Evolutionary conservation across 2,888 invertebrate genomes (phyloP).

Genomic region (Suillia variegata): DNA sequence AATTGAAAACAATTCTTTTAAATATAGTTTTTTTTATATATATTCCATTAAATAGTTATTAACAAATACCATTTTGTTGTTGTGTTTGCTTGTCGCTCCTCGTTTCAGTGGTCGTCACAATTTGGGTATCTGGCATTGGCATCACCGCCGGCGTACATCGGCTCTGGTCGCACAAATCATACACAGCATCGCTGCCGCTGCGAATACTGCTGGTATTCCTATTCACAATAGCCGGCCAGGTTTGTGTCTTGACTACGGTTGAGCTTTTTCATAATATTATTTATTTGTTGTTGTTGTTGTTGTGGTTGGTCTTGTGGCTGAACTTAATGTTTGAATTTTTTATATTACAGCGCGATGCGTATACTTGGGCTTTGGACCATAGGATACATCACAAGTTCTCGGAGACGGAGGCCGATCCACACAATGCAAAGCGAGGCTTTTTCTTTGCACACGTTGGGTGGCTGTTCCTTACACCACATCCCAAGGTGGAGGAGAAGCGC

Average conservation of each 20-base stretch:
- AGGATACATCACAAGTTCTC: slow-evolving; percentile 88
- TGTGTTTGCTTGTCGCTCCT: slow-evolving; percentile 9
- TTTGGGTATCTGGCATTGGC: slow-evolving; percentile 79
- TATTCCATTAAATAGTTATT: too few relatives aligned
- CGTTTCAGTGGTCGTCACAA: slow-evolving; percentile 64
- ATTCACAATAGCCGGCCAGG: slow-evolving; percentile 82
- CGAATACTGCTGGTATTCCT: slow-evolving; percentile 71
- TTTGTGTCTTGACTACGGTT: slow-evolving; percentile 58
- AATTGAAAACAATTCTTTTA: not conserved
- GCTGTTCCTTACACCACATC: slow-evolving; percentile 85
- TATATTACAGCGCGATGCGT: slow-evolving; percentile 79
- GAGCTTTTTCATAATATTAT: too few relatives aligned
- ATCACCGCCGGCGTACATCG: slow-evolving; percentile 83
- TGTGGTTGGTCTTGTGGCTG: too few relatives aligned
- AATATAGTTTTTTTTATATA: too few relatives aligned
- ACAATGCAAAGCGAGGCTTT: slow-evolving; percentile 81
- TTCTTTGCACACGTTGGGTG: slow-evolving; percentile 93
- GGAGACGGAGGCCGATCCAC: slow-evolving; percentile 79
- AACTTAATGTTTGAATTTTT: too few relatives aligned
- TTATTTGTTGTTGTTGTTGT: too few relatives aligned
- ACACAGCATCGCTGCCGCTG: slow-evolving; percentile 74
- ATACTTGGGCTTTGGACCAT: slow-evolving; percentile 87
- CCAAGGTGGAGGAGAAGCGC: slow-evolving; percentile 73
- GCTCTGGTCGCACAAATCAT: slow-evolving; percentile 81
- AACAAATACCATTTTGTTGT: not conserved